Evolutionary conservation across 1,140 invertebrate species (phyloP).

Genomic region (Dendrolimus punctatus): DNA sequence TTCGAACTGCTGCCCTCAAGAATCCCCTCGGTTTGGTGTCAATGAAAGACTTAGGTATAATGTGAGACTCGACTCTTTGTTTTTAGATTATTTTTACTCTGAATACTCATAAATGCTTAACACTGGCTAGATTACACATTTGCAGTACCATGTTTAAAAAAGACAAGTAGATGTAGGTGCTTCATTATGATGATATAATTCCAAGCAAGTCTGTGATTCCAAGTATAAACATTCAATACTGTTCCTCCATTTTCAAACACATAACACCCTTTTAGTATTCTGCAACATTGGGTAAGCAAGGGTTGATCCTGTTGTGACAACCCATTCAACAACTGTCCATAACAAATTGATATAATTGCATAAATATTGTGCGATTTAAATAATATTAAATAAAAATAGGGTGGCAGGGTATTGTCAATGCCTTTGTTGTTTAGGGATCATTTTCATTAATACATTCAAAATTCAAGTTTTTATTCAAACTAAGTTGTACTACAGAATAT

Average conservation of each 20-base stretch:
- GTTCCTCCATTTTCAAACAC: neutral
- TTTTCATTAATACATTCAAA: neutral
- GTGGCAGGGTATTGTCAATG: neutral
- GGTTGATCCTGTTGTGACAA: slow-evolving; percentile 16
- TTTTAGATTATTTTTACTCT: no score
- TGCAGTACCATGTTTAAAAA: no score
- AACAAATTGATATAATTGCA: slow-evolving; percentile 26
- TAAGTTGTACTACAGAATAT: no score
- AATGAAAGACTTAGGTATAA: no score
- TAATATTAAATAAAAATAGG: slow-evolving; percentile 2
- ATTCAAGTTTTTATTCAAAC: no score
- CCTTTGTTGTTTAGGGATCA: neutral
- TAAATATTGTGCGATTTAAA: slow-evolving; percentile 17
- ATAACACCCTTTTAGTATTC: neutral
- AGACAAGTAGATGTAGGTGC: no score
- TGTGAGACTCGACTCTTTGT: no score
- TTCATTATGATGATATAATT: no score
- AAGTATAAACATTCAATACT: neutral
- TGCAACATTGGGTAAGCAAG: neutral
- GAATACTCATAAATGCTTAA: no score
- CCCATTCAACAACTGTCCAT: slow-evolving; percentile 27
- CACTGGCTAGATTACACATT: no score
- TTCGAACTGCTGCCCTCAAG: no score
- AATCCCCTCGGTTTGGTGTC: no score
- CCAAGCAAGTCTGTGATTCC: neutral